Evolutionary conservation across 2,797 vertebrate genomes (phyloP), one percentile per base, ranked within the genome.

Genomic region (Semaprochilodus insignis): DNA sequence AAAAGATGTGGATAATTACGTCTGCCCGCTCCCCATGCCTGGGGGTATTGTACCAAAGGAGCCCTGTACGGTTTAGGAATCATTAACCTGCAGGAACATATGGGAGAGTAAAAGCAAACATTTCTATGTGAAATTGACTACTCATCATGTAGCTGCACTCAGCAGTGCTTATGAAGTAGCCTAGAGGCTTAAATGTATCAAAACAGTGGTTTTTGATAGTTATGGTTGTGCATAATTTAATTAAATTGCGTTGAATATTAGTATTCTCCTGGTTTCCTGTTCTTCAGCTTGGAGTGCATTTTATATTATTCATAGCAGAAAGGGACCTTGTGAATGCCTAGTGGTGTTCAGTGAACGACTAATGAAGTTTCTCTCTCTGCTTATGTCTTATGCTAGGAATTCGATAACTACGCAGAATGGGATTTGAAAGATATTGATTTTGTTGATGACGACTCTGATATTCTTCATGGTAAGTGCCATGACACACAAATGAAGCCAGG

Each of bases 391-490:
- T 78, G 71, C 80, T 27, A 99, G 98, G 98, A 99, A 89, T 99
- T 99, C 91, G 98, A 99, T 94, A 99, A 99, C 94, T 99, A 99
- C 27, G 98, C 98, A 51, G 98, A 99, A 91, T 99, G 98, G 98
- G 98, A 99, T 92, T 93, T 99, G 92, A 98, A 99, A 93, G 98
- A 99, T 89, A 99, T 99, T 44, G 98, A 99, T 92, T 99, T 99
- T 95, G 97, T 99, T 85, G 98, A 99, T 87, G 98, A 99, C 88
- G 98, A 99, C 92, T 99, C 98, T 6, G 98, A 99, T 85, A 95
- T 99, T 91, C 94, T 99, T 81, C 97, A 96, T 63, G 94, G 98
- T 99, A 93, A 93, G 96, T 94, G n/a, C 14, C 66, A 62, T 19
- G 23, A 34, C 16, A 44, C 40, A 44, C 8, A 11, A 0, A 44